phyloP scores from a whole-genome alignment of 2,797 vertebrate species.

The Sciurus carolinensis region DNA sequence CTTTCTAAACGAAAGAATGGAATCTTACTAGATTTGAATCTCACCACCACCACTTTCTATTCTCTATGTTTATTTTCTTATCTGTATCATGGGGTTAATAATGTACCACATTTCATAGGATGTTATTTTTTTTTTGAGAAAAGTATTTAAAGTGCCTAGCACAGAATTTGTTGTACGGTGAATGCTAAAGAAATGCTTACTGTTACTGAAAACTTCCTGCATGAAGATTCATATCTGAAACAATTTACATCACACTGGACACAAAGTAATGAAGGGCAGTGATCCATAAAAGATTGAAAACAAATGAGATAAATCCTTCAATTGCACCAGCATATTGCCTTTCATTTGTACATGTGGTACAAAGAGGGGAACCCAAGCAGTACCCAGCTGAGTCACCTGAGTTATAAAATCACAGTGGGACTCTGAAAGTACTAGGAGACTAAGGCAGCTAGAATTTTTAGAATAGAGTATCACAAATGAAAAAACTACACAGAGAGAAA shows the following conservation, averaged over 20 bases:
- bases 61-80: not conserved
- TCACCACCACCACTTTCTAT: not conserved
- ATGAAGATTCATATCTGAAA: not conserved
- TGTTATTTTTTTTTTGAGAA: not conserved
- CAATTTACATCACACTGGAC: not conserved
- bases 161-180: not conserved
- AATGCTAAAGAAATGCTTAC: constrained; percentile 16
- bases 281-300: not conserved
- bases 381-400: not conserved
- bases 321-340: not conserved
- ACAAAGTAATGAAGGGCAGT: not conserved
- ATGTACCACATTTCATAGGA: not conserved
- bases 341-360: not conserved
- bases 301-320: not conserved
- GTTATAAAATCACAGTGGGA: not conserved
- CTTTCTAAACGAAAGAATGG: constrained; percentile 1
- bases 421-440: not conserved
- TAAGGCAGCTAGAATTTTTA: not conserved
- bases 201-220: not conserved
- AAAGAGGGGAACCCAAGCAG: not conserved
- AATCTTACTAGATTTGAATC: constrained; percentile 10
- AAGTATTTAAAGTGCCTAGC: constrained; percentile 39
- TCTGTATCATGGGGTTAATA: constrained; percentile 11
- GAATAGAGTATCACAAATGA: not conserved
- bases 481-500: not conserved